phyloP scores from a whole-genome alignment of 1,140 invertebrate species.

The Zaprionus vittiger region DNA sequence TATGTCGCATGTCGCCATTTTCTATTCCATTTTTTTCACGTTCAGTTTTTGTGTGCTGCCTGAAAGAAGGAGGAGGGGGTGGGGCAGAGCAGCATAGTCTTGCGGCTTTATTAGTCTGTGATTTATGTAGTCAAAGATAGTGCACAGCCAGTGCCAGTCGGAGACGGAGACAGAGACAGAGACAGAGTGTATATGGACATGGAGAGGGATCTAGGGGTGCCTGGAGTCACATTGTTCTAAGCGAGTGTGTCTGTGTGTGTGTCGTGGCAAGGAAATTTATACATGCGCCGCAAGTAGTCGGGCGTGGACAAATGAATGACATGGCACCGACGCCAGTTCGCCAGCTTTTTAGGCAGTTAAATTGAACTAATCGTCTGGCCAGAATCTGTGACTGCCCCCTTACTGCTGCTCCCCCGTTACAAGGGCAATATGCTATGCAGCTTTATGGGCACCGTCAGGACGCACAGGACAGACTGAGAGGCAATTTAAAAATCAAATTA shows the following conservation, averaged over 20 bases:
- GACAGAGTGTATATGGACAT: not conserved
- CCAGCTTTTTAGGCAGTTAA: conserved; percentile 69
- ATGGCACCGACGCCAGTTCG: conserved; percentile 56
- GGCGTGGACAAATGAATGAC: conserved; percentile 82
- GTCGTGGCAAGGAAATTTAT: conserved; percentile 75
- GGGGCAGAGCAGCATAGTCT: conserved; percentile 57
- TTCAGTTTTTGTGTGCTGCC: conserved; percentile 42
- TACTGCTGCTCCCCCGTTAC: not conserved
- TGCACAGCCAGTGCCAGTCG: conserved; percentile 54
- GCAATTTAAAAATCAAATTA: conserved; percentile 74
- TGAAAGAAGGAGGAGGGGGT: not conserved
- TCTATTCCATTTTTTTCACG: conserved; percentile 35
- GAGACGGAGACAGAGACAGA: conserved; percentile 12
- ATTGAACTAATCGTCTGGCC: conserved; percentile 75
- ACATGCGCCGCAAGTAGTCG: conserved; percentile 75
- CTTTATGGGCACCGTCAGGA: conserved; percentile 55
- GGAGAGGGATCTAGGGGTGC: not conserved
- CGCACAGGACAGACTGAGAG: conserved; percentile 14
- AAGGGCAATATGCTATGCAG: conserved; percentile 70
- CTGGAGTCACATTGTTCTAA: conserved; percentile 46
- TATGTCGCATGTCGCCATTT: conserved; percentile 82
- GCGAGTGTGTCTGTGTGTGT: conserved; percentile 65
- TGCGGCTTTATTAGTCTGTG: conserved; percentile 82
- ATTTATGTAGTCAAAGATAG: conserved; percentile 82
- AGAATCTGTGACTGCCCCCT: conserved; percentile 44